Evolutionary conservation across 2,888 invertebrate species (phyloP).

Genomic region (Calameuta filiformis): DNA sequence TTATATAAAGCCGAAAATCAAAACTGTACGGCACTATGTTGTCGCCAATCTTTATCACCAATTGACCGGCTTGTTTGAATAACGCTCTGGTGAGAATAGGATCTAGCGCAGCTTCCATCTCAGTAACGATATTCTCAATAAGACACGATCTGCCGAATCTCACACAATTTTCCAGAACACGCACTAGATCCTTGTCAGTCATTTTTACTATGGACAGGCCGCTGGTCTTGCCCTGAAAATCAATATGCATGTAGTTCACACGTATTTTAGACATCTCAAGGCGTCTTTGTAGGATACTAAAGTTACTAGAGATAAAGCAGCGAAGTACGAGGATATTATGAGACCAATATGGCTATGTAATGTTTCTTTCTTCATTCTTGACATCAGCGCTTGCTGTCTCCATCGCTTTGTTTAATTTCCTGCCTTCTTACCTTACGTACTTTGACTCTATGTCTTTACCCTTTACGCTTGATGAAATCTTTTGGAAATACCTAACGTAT

Average conservation of each 20-base stretch:
- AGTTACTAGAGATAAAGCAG: not conserved
- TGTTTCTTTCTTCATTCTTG: not conserved
- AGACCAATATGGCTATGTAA: not conserved
- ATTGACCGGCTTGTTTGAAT: constrained; percentile 80
- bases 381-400: too few species aligned
- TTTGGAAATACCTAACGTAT: not conserved
- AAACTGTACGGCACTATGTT: constrained; percentile 82
- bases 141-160: constrained; percentile 81
- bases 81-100: constrained; percentile 83
- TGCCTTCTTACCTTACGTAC: not conserved
- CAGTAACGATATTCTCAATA: constrained; percentile 86
- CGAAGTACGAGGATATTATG: too few species aligned
- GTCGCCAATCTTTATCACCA: constrained; percentile 87
- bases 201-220: constrained; percentile 79
- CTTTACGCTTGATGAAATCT: not conserved
- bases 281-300: not conserved
- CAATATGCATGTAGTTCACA: not conserved
- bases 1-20: constrained; percentile 86
- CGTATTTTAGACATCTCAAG: not conserved
- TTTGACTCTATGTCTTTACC: too few species aligned
- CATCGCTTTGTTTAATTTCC: not conserved
- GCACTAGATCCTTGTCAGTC: constrained; percentile 77
- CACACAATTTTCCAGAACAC: constrained; percentile 77
- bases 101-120: constrained; percentile 87
- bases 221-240: constrained; percentile 73